Evolutionary conservation across 1,140 invertebrate genomes (phyloP).

Genomic region (Epicauta chinensis): DNA sequence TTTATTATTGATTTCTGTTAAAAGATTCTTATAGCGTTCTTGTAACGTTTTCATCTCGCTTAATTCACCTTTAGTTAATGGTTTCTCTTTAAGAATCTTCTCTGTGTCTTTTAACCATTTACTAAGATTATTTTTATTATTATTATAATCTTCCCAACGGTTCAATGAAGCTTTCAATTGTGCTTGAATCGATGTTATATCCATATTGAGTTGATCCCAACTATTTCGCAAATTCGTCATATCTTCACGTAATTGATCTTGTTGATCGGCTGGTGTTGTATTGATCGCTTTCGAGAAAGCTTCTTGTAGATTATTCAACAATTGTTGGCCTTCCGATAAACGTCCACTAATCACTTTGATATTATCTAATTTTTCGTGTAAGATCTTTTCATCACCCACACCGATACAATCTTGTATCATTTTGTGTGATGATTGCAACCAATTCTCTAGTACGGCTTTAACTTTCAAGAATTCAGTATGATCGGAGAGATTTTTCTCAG

Average conservation of each 20-base stretch:
- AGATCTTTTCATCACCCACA: slow-evolving; percentile 67
- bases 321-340: slow-evolving; percentile 79
- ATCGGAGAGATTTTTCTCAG: slow-evolving; percentile 83
- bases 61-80: slow-evolving; percentile 71
- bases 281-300: slow-evolving; percentile 79
- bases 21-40: slow-evolving; percentile 75
- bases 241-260: slow-evolving; percentile 66
- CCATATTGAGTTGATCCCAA: slow-evolving; percentile 78
- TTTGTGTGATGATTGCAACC: slow-evolving; percentile 70
- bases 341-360: slow-evolving; percentile 57
- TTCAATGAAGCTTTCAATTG: slow-evolving; percentile 68
- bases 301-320: slow-evolving; percentile 71
- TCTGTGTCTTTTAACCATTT: slow-evolving; percentile 66
- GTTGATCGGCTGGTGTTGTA: slow-evolving; percentile 70
- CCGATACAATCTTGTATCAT: slow-evolving; percentile 76
- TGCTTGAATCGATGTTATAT: slow-evolving; percentile 69
- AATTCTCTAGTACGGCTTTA: slow-evolving; percentile 72
- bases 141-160: slow-evolving; percentile 76
- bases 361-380: slow-evolving; percentile 78
- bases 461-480: slow-evolving; percentile 84
- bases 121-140: slow-evolving; percentile 59
- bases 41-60: slow-evolving; percentile 86
- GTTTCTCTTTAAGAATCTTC: slow-evolving; percentile 53
- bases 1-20: slow-evolving; percentile 67
- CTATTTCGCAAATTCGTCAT: slow-evolving; percentile 68